A percentile compares a stretch with the other conserved stretches of the same genome.
phyloP scores from a whole-genome alignment of 2,888 invertebrate genomes.

The Acholoe squamosa region DNA sequence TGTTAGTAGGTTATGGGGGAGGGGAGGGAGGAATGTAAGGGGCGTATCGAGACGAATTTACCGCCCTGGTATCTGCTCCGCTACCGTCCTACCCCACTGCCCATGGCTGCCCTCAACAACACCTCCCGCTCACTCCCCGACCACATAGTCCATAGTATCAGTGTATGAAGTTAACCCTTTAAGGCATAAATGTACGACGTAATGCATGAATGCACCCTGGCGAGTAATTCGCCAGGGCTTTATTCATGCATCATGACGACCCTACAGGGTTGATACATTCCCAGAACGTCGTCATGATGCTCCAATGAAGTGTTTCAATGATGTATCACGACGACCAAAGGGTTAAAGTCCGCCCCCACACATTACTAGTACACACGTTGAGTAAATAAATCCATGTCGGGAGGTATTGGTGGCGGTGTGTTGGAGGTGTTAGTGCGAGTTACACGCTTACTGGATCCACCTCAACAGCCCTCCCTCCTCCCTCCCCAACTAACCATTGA shows the following conservation, averaged over 20 bases:
- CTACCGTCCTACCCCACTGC: slow-evolving; percentile 39
- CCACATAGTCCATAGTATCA: background rate
- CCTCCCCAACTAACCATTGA: background rate
- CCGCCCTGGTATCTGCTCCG: background rate
- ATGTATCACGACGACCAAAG: no score
- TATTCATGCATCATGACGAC: no score
- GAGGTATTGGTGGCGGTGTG: background rate
- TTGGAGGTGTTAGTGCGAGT: background rate
- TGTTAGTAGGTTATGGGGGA: background rate
- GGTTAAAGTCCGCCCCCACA: no score
- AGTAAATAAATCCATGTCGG: slow-evolving; percentile 22
- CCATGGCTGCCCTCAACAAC: slow-evolving; percentile 22
- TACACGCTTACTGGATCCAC: slow-evolving; percentile 9
- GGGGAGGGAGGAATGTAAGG: background rate
- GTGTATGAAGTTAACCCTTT: no score
- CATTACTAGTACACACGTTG: background rate
- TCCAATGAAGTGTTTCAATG: no score
- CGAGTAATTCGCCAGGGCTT: no score
- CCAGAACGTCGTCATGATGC: no score
- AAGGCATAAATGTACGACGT: no score
- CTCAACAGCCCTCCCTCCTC: background rate
- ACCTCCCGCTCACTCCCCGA: background rate
- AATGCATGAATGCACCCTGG: no score
- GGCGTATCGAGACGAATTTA: slow-evolving; percentile 42
- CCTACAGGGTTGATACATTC: no score